Conservation (phyloP, 2,113 vertebrate species). For the Pardalotus punctatus region DNA sequence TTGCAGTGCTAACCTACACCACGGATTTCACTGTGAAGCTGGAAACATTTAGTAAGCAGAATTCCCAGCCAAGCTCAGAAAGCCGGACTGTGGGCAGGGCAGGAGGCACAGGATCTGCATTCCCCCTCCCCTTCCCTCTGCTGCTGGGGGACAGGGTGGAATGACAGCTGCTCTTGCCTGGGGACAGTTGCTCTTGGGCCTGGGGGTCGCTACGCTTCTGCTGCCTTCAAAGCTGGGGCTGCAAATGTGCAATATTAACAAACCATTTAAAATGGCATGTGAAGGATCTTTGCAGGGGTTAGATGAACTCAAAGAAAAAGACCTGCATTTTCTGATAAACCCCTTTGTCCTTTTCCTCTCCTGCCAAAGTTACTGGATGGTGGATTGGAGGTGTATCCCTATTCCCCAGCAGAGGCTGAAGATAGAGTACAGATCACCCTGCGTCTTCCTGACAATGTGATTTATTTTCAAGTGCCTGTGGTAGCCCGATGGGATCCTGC, state of each 20-base stretch:
- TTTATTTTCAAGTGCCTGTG: conserved; percentile 81
- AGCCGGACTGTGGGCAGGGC: not conserved
- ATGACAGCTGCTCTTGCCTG: not conserved
- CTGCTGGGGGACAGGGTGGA: not conserved
- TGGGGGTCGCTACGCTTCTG: rapidly evolving
- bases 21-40: not conserved
- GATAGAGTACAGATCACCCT: conserved; percentile 73
- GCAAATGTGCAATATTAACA: not conserved
- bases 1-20: not conserved
- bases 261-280: not conserved
- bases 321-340: not conserved
- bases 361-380: conserved; percentile 69
- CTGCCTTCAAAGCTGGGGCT: not conserved
- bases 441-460: conserved; percentile 61
- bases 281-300: not conserved
- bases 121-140: not conserved
- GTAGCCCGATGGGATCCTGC: conserved; percentile 83
- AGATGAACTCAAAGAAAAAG: no score
- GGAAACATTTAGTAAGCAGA: not conserved
- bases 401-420: conserved; percentile 67
- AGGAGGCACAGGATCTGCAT: rapidly evolving
- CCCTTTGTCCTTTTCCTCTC: not conserved
- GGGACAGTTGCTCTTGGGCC: not conserved
- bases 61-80: no score
- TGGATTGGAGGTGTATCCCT: conserved; percentile 75